Evolutionary conservation across 2,888 invertebrate species (phyloP), one percentile per base, ranked within the genome.

Genomic region (Spodoptera exigua): DNA sequence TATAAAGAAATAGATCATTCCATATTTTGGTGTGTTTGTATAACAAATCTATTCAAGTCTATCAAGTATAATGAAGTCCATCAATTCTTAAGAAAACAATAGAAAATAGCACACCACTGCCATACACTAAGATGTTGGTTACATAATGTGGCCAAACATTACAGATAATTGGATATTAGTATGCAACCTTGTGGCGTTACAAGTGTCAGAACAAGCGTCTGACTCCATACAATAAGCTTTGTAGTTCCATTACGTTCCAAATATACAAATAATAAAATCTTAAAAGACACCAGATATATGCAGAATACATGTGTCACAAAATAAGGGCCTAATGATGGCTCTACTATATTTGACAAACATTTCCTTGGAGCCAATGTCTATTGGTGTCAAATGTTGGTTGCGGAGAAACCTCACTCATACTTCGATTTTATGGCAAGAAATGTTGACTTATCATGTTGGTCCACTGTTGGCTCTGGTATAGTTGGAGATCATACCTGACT

Each of bases 101-200:
- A 27, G 27, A 27, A 27, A 4, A 27, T 27, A 27, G 27, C 27
- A 27, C 47, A 17, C 11, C 18, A 14, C 17, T 16, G n/a, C n/a
- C n/a, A 2, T 49, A 36, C 13, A 37, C 12, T 1, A 0, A 47
- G 13, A 47, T 61, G 10, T 36, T 32, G 17, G 27, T 44, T 27
- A 4, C 9, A 17, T 43, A 13, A 44, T 52, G 46, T 47, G 44
- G 18, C 21, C 27, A 34, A 53, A 52, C 16, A 57, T 27, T 44
- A 35, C 14, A 58, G 49, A 32, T 47, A 46, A 46, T 57, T 34
- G 36, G 27, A 39, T 43, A 76, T 81, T 76, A 74, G 17, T 70
- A 83, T 81, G 65, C 70, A 74, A 71, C 84, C 83, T 85, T 86
- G 80, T 67, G 78, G 68, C 62, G 76, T 84, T 89, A 87, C 88